phyloP scores from a whole-genome alignment of 1,140 invertebrate genomes.

The Megalopta genalis region DNA sequence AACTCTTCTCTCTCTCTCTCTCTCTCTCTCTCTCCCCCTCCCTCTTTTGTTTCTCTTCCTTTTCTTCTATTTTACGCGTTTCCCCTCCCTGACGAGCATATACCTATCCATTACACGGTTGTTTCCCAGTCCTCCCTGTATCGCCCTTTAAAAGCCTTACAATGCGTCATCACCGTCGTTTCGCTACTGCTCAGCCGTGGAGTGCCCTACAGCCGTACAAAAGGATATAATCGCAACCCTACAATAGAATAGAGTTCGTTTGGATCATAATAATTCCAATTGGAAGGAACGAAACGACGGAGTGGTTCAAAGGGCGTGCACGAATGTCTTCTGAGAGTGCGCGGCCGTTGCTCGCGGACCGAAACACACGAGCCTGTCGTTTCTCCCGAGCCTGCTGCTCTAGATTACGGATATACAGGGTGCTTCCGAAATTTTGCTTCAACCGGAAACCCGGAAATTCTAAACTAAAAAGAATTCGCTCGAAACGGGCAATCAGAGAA shows the following conservation, averaged over 20 bases:
- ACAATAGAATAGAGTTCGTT: conserved; percentile 75
- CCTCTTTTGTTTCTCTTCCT: conserved; percentile 26
- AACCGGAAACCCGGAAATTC: no score
- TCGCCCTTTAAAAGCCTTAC: conserved; percentile 73
- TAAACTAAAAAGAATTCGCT: no score
- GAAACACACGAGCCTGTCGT: not conserved
- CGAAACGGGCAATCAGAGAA: no score
- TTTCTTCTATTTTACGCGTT: conserved; percentile 12
- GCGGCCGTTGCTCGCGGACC: not conserved
- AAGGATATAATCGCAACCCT: conserved; percentile 76
- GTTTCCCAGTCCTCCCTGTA: conserved; percentile 62
- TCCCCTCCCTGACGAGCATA: conserved; percentile 44
- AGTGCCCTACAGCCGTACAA: conserved; percentile 72
- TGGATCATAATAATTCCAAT: conserved; percentile 76
- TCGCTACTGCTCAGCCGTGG: conserved; percentile 65
- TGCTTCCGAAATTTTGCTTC: no score
- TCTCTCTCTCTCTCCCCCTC: no score
- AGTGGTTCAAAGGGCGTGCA: conserved; percentile 59
- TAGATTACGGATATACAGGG: no score
- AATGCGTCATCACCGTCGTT: conserved; percentile 74
- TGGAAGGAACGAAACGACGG: conserved; percentile 63
- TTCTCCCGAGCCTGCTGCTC: no score
- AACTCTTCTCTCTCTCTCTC: not conserved
- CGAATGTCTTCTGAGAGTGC: conserved; percentile 51
- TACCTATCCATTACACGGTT: conserved; percentile 70